A percentile compares a stretch with the other conserved stretches of the same genome.
Conservation (phyloP, 1,140 invertebrate species). For the Bombyx mandarina region DNA sequence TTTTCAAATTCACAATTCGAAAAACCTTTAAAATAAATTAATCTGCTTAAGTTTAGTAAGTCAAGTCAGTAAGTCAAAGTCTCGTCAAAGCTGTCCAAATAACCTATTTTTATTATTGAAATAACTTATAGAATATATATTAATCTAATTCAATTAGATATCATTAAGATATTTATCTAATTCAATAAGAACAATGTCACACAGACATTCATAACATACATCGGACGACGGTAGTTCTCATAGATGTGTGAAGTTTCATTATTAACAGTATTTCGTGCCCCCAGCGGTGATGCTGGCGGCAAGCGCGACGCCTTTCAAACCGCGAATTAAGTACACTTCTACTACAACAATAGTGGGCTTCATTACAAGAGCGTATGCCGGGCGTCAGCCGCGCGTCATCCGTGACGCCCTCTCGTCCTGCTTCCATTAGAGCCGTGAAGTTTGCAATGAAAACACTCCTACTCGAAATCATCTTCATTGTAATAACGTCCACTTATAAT, state of each 20-base stretch:
- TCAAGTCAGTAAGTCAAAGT: no score
- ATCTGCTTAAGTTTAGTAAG: no score
- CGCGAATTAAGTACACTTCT: slow-evolving; percentile 52
- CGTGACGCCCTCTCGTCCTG: slow-evolving; percentile 43
- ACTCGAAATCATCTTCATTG: slow-evolving; percentile 41
- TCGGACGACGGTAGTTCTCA: no score
- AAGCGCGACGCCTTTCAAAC: slow-evolving; percentile 26
- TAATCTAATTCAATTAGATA: no score
- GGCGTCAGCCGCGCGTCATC: slow-evolving; percentile 25
- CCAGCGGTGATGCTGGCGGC: slow-evolving; percentile 28
- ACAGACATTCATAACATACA: no score
- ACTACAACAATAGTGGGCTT: slow-evolving; percentile 52
- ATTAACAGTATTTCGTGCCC: slow-evolving; percentile 41
- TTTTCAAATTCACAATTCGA: no score
- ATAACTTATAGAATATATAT: no score
- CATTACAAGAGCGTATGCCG: slow-evolving; percentile 57
- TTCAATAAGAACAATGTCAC: no score
- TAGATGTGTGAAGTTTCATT: slow-evolving; percentile 6
- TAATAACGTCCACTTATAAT: slow-evolving; percentile 59
- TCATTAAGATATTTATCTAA: no score
- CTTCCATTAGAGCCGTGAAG: slow-evolving; percentile 47
- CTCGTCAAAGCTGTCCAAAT: no score
- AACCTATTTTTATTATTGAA: no score
- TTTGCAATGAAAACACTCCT: slow-evolving; percentile 53
- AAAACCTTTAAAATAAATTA: no score